Evolutionary conservation across 2,797 vertebrate species (phyloP).

Genomic region (Pogonophryne albipinna): DNA sequence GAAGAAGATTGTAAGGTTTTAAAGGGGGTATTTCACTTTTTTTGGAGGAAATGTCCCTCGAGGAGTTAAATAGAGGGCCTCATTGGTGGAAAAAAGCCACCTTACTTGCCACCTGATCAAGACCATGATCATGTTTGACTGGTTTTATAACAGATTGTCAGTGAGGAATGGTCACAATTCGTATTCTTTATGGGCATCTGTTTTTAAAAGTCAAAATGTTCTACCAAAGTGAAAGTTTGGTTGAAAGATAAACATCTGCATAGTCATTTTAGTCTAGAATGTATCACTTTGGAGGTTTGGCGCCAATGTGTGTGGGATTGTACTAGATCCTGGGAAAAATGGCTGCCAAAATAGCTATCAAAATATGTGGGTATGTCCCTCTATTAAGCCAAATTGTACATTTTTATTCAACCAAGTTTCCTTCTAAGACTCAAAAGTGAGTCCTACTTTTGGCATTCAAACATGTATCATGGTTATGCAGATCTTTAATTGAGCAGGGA

Average conservation of each 20-base stretch:
- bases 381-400: not conserved
- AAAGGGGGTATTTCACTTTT: slow-evolving; percentile 51
- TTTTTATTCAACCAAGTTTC: slow-evolving; percentile 10
- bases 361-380: not conserved
- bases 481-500: slow-evolving; percentile 48
- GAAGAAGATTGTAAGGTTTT: slow-evolving; percentile 76
- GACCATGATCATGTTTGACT: slow-evolving; percentile 11
- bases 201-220: slow-evolving; percentile 51
- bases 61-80: slow-evolving; percentile 13
- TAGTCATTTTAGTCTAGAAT: slow-evolving; percentile 53
- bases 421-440: slow-evolving; percentile 10
- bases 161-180: slow-evolving; percentile 9
- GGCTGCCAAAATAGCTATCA: not conserved
- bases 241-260: slow-evolving; percentile 55
- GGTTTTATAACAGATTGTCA: slow-evolving; percentile 25
- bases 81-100: not conserved
- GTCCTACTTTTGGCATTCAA: slow-evolving; percentile 26
- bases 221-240: slow-evolving; percentile 39
- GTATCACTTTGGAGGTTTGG: slow-evolving; percentile 3
- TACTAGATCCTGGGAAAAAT: slow-evolving; percentile 11
- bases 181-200: slow-evolving; percentile 31
- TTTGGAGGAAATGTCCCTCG: slow-evolving; percentile 32
- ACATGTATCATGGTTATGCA: slow-evolving; percentile 52
- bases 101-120: slow-evolving; percentile 7
- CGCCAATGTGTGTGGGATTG: not conserved